phyloP scores from a whole-genome alignment of 2,888 invertebrate genomes.

The Ophion costatus region DNA sequence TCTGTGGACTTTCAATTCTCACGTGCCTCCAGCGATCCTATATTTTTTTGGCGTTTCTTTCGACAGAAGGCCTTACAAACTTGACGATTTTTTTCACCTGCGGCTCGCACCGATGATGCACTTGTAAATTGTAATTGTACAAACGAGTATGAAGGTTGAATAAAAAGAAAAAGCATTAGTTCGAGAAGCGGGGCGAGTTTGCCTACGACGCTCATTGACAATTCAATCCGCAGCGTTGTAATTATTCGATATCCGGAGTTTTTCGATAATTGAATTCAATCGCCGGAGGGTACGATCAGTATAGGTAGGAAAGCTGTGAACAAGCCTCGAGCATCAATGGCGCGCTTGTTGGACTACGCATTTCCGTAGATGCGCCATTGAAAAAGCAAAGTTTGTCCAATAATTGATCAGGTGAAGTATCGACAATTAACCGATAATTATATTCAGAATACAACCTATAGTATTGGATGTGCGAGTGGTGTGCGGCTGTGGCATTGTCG shows the following conservation, averaged over 20 bases:
- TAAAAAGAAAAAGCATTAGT: conserved; percentile 5
- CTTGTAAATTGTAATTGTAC: background rate
- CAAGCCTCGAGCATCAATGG: background rate
- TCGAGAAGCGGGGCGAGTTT: conserved; percentile 6
- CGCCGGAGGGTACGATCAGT: conserved; percentile 1
- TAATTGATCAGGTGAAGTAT: background rate
- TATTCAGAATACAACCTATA: background rate
- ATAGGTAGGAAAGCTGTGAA: background rate
- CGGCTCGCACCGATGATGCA: background rate
- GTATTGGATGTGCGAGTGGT: background rate
- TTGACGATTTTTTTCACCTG: background rate
- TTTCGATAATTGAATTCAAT: conserved; percentile 47
- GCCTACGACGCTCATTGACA: background rate
- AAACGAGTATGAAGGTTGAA: background rate
- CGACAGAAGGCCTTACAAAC: background rate
- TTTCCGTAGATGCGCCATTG: background rate
- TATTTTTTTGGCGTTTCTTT: background rate
- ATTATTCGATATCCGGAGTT: conserved; percentile 32
- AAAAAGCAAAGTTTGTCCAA: background rate
- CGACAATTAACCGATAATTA: background rate
- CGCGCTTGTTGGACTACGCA: background rate
- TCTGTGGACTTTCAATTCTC: conserved; percentile 10
- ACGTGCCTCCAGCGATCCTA: background rate
- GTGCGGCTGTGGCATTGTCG: background rate
- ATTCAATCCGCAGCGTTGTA: conserved; percentile 22